Base-by-base conservation (phyloP, 2,888 invertebrate genomes). In the Aplocera efformata region DNA sequence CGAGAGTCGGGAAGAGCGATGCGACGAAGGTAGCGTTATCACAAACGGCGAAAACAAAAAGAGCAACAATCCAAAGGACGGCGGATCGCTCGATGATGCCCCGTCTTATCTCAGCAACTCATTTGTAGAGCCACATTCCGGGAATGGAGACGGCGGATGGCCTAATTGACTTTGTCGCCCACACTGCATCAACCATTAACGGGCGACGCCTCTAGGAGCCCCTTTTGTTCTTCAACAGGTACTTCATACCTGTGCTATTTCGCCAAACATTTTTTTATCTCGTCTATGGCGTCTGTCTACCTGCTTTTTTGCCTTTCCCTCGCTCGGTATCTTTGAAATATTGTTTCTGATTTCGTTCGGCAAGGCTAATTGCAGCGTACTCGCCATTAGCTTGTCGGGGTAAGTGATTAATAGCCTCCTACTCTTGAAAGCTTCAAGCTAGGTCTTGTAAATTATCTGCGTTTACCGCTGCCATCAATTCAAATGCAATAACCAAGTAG, bases 81-180 rank as follows among this genome's bases (percentile, higher is more conserved):
- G 4, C 7, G 6, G 48, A 48, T 72, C 63, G 54, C 45, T 50
- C 63, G 64, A 74, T 68, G 69, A 60, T 67, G 68, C 67, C 69
- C 73, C 72, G 66, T 72, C 77, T 85, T 85, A 84, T 84, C 83
- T 75, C 61, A 58, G 57, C 65, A 70, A 73, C 69, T 80, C 80
- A 85, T 84, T 85, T 84, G 85, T 80, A 81, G 70, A 68, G 75
- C 76, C 83, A 73, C 82, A 83, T 86, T 88, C 86, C 82, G 68
- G 85, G 86, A 88, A 88, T 79, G 77, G 78, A 67, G 82, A 69
- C 83, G 81, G 74, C 83, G 85, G 85, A 86, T 83, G 84, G 74
- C 75, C 85, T 88, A 85, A 86, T 86, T 86, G 86, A 85, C 83
- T 79, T 77, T 67, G 77, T 80, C 85, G 85, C 86, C 88, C 80